Evolutionary conservation across 1,140 invertebrate genomes (phyloP), one percentile per base, ranked within the genome.

Genomic region (Ceratina australensis): DNA sequence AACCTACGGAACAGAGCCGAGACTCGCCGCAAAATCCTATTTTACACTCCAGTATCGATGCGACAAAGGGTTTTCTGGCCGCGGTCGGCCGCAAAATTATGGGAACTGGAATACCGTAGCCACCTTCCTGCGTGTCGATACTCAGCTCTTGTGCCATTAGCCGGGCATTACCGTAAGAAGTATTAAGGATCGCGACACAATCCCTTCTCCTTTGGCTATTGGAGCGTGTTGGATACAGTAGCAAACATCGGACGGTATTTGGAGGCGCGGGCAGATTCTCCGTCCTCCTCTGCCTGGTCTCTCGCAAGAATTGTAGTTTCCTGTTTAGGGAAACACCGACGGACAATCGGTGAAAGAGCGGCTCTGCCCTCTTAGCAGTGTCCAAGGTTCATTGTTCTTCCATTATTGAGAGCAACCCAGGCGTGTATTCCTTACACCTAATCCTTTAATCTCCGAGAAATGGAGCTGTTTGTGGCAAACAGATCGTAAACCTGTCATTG

Each of bases 371-470:
- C 66, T 50, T 67, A 71, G 82, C 79, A 84, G 83, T 78, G 79
- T 59, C 1, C 64, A 67, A 7, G 15, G 33, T 13, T 49, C 80
- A 89, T 91, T 91, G 90, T 91, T 90, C 90, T 89, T 89, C 84
- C 83, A 83, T 91, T 88, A 91, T 91, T 88, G 79, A 59, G 71
- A 67, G 83, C 82, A 80, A 88, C 68, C 87, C 82, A 86, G 80
- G 87, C 89, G 86, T 90, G 77, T 87, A 87, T 72, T 88, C 80
- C 87, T 87, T 87, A 87, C 87, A 88, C 84, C 87, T 91, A 91
- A 91, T 91, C 89, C 88, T 89, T 88, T 90, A 90, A 91, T 91
- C 90, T 86, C 20, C 52, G 28, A 69, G 89, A 91, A 91, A 91
- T 87, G 83, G 89, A 91, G 88, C 87, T 89, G 89, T 88, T 90